These are phyloP conservation scores for Pachyuromys duprasi DNA, from an alignment of 2,797 vertebrate species.

Conservation along the genomic window DNA sequence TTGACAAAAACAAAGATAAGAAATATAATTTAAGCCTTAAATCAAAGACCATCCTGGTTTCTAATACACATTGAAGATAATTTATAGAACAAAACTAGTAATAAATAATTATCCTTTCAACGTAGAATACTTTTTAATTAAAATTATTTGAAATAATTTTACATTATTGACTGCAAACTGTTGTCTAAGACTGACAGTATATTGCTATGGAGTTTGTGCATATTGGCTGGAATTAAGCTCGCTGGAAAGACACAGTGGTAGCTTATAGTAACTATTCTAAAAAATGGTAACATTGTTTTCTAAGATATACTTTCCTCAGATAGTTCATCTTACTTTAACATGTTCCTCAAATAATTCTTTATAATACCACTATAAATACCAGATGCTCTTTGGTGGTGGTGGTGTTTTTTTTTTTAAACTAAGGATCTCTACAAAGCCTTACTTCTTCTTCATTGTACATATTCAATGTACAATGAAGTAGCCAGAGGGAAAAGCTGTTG, in stretches of 20 bases:
- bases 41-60: neutral
- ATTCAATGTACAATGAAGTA: neutral
- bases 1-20: neutral
- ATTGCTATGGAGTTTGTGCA: neutral
- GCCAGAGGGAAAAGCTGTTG: neutral
- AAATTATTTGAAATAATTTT: conserved; percentile 1
- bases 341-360: neutral
- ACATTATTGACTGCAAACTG: neutral
- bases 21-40: neutral
- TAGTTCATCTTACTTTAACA: neutral
- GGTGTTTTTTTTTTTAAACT: neutral
- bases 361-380: neutral
- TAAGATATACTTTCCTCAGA: neutral
- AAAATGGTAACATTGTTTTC: conserved; percentile 8
- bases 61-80: neutral
- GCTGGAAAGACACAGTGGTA: neutral
- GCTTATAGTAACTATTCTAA: neutral
- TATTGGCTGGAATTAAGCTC: neutral
- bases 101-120: neutral
- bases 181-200: neutral
- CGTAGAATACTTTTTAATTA: conserved; percentile 4
- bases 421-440: neutral
- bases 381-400: neutral
- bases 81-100: neutral
- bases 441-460: neutral